Conservation (phyloP, 2,797 vertebrate species). For the Petrocephalus sullivani region DNA sequence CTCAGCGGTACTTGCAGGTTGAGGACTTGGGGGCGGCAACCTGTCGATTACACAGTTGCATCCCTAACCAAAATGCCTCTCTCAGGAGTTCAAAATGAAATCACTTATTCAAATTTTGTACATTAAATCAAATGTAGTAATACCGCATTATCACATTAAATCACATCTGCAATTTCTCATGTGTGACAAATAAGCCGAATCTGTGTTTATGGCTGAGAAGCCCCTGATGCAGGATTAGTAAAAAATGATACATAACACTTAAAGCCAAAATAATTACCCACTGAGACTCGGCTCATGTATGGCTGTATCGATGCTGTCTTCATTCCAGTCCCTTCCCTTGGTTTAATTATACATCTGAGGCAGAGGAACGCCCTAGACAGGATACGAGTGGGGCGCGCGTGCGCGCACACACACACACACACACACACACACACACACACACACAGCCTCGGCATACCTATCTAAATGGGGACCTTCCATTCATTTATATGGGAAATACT, state of each 20-base stretch:
- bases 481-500: too few relatives aligned
- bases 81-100: background rate
- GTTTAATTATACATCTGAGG: background rate
- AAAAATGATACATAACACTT: background rate
- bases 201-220: background rate
- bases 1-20: too few relatives aligned
- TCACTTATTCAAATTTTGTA: background rate
- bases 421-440: too few relatives aligned
- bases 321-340: background rate
- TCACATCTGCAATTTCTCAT: background rate
- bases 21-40: too few relatives aligned
- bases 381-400: background rate
- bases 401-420: background rate
- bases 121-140: too few relatives aligned
- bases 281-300: background rate
- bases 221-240: background rate
- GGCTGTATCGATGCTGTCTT: background rate
- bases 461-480: too few relatives aligned
- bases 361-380: background rate
- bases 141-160: background rate
- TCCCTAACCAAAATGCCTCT: too few relatives aligned
- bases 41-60: too few relatives aligned
- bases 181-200: background rate
- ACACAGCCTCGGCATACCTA: too few relatives aligned
- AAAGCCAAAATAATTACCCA: background rate